Evolutionary conservation across 2,113 vertebrate genomes (phyloP), one percentile per base, ranked within the genome.

Genomic region (Phylloscopus trochilus): DNA sequence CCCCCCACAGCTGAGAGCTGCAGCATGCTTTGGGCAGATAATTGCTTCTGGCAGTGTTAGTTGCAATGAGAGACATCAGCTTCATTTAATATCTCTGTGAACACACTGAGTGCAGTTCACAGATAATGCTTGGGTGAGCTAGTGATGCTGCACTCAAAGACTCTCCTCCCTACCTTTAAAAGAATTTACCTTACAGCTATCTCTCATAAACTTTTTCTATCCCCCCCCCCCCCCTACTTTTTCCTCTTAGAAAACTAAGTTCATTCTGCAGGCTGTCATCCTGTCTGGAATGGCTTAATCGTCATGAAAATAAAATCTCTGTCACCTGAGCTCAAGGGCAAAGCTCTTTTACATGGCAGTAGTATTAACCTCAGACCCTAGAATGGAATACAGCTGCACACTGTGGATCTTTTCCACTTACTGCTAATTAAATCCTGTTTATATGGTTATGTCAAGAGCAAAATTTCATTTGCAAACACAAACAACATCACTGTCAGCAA

Each of bases 401-500:
- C 22, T 47, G 39, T 5, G 11, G 13, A 35, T 15, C 9, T 76
- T 74, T 78, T n/a, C 10, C 59, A 62, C 18, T 52, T 69, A 58
- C 3, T 89, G 23, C 17, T 85, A 69, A 83, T 13, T 53, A 87
- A 78, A 52, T 53, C 12, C 14, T 66, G 4, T 18, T 76, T 58
- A 44, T 58, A 13, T 59, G n/a, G 58, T 18, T 30, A 26, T 35
- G 41, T 9, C 30, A 69, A 79, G 19, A 73, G 20, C 10, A 52
- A 89, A 83, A 91, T 82, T 74, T 68, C 3, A 39, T 73, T 85
- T 4, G 2, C 47, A 64, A 84, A 44, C 12, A 51, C 6, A 55
- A 17, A 14, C 0, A 0, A 59, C 23, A 44, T 44, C 23, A 63
- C 0, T 47, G 10, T 41, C 52, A 84, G 30, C 30, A 59, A 70